Evolutionary conservation across 2,888 invertebrate genomes (phyloP), one percentile per base, ranked within the genome.

Genomic region (Apoderus coryli): DNA sequence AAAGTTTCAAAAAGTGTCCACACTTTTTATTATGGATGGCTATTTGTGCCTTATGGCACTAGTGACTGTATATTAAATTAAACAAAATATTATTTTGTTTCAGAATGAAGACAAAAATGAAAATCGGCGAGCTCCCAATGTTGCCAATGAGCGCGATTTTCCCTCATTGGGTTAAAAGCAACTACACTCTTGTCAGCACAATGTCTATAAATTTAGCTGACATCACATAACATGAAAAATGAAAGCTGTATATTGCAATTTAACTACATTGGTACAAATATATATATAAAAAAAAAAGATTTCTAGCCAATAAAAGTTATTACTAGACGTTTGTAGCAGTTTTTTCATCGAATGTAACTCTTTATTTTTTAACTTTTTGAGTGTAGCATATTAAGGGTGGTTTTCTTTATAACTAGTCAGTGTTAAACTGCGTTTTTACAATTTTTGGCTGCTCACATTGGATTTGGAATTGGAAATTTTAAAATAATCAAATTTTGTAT

Each of bases 71-170:
- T 19, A 19, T n/a, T n/a, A 5, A 10, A 23, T 4, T 23, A 7
- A 15, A 24, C 7, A 30, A 26, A 25, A 16, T 10, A 27, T 16
- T 22, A 26, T 24, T 29, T 36, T 37, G 24, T 46, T 49, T 9
- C 35, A 49, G 47, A 43, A 33, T 40, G 48, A 44, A 30, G 50
- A 51, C n/a, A 47, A 44, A 27, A 43, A 37, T 32, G 45, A 48
- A 25, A 44, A 44, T 34, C 52, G 52, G 32, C 51, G 52, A 36
- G 76, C 78, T 44, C 88, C 90, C 11, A 88, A 89, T 61, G 88
- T 93, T 43, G 89, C 90, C 57, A 90, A 92, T 64, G 89, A 88
- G 67, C 79, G 80, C 60, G 90, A 90, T 63, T 92, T 93, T 65
- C 92, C 92, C 47, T 85, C 86, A 56, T 72, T 92, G 58, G 82